Evolutionary conservation across 1,140 invertebrate genomes (phyloP).

Genomic region (Ceratina australensis): DNA sequence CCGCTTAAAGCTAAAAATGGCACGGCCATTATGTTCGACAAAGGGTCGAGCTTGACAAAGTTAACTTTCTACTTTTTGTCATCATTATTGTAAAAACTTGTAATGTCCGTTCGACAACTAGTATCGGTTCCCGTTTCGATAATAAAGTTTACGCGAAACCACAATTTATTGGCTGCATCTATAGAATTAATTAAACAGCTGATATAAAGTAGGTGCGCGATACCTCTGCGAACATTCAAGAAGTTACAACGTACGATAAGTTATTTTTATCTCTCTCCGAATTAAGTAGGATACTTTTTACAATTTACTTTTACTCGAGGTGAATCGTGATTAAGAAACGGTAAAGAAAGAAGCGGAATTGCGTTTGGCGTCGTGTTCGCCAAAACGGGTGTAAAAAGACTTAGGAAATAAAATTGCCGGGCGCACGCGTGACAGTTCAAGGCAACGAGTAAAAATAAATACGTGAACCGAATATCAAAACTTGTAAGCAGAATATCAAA

Average conservation of each 20-base stretch:
- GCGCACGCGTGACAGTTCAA: conserved; percentile 5
- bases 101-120: too few species aligned
- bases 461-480: conserved; percentile 25
- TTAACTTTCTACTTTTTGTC: not conserved
- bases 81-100: not conserved
- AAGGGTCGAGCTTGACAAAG: not conserved
- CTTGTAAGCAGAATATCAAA: conserved; percentile 13
- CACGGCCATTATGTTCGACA: not conserved
- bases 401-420: conserved; percentile 16
- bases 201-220: too few species aligned
- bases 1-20: not conserved
- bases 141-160: not conserved
- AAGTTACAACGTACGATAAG: too few species aligned
- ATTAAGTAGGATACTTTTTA: too few species aligned
- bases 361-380: not conserved
- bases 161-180: not conserved
- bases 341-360: not conserved
- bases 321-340: not conserved
- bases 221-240: too few species aligned
- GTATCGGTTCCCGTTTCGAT: not conserved
- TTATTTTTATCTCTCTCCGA: too few species aligned
- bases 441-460: conserved; percentile 8
- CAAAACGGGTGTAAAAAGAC: not conserved
- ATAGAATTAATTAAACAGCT: too few species aligned
- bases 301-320: too few species aligned